Percentiles rank a stretch among this genome's conserved stretches.
Evolutionary conservation across 2,888 invertebrate species (phyloP).

Genomic region (Mechanitis mazaeus): DNA sequence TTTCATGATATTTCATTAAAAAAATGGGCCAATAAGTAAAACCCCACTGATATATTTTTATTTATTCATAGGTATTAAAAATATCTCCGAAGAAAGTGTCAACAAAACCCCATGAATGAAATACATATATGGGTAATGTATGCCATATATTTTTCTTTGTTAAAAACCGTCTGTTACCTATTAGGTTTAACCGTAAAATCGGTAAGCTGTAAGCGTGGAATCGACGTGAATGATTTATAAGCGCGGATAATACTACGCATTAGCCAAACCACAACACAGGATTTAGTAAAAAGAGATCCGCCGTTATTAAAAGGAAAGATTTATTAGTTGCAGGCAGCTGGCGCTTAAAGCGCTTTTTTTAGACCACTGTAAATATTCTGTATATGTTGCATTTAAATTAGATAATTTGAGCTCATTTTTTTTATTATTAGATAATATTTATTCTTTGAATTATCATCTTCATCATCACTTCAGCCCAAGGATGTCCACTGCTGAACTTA

Average conservation of each 20-base stretch:
- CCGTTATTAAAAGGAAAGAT: conserved; percentile 50
- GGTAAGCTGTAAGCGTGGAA: conserved; percentile 42
- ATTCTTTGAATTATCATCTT: too few species aligned
- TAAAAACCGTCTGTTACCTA: conserved; percentile 31
- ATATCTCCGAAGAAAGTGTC: not conserved
- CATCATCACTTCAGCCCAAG: too few species aligned
- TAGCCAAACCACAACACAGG: conserved; percentile 62
- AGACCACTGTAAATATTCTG: conserved; percentile 38
- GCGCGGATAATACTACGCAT: conserved; percentile 57
- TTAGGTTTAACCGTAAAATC: conserved; percentile 36
- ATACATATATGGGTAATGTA: not conserved
- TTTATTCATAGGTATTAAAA: not conserved
- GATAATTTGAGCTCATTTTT: too few species aligned
- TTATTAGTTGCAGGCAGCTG: conserved; percentile 44
- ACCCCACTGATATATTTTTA: not conserved
- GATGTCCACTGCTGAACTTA: too few species aligned
- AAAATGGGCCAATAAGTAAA: too few species aligned
- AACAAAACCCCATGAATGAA: not conserved
- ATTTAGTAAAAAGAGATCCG: conserved; percentile 59
- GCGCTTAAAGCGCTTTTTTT: conserved; percentile 39
- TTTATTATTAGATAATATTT: too few species aligned
- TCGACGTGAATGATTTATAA: conserved; percentile 69
- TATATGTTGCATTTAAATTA: conserved; percentile 29
- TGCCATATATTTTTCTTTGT: conserved; percentile 19
- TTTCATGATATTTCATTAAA: too few species aligned